Conservation (phyloP, 2,797 vertebrate genomes). For the Sebastes glaucus region DNA sequence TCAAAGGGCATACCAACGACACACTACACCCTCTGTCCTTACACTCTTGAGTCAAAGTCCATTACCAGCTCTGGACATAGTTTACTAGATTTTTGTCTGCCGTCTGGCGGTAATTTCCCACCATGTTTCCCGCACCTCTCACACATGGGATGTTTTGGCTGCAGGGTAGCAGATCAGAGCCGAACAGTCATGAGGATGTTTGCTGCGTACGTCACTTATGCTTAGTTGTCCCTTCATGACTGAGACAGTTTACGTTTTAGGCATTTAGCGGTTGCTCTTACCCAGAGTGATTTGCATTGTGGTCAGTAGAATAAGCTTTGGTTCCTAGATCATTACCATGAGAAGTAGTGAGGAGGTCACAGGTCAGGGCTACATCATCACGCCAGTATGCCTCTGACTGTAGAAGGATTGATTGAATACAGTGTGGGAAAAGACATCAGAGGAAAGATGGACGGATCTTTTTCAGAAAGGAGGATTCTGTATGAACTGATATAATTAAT, state of each 20-base stretch:
- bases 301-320: background rate
- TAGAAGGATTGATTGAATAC: background rate
- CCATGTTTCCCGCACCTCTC: conserved; percentile 37
- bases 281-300: background rate
- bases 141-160: conserved; percentile 44
- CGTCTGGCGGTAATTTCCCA: conserved; percentile 53
- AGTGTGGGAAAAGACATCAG: background rate
- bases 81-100: conserved; percentile 19
- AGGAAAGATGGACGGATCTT: background rate
- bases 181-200: conserved; percentile 32
- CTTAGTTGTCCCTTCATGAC: conserved; percentile 11
- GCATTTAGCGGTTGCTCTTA: background rate
- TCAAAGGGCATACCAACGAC: background rate
- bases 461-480: background rate
- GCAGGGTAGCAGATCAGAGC: background rate
- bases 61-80: background rate
- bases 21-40: background rate
- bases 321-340: background rate
- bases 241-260: conserved; percentile 31
- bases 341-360: background rate
- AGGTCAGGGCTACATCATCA: background rate
- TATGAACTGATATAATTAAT: background rate
- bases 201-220: conserved; percentile 34
- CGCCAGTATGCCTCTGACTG: background rate
- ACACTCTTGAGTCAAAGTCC: conserved; percentile 5